Base-by-base conservation (phyloP, 2,113 vertebrate genomes). In the Xerus inauris region DNA sequence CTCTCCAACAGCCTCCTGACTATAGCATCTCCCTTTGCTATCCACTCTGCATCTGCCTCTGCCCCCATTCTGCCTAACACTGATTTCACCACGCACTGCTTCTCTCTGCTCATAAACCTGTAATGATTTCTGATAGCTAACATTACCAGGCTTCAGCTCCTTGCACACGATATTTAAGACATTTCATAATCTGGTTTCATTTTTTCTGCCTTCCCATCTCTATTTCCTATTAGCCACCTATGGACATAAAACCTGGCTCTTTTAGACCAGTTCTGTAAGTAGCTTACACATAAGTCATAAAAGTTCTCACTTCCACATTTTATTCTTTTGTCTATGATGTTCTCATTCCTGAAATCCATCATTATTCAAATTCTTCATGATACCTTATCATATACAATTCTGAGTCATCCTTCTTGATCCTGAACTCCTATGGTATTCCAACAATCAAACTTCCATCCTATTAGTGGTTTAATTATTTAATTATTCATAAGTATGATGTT, bases 81-180 rank as follows among this genome's bases (percentile, higher is more conserved):
- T n/a, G 72, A 88, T 14, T 65, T 92, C 8, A 19, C 24, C 19
- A 49, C 0, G 13, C 24, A 76, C 54, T 28, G 51, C 51, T 76
- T 47, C 75, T 87, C 67, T 85, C 94, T 75, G 71, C 51, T 84
- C 45, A 59, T 24, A 57, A 86, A 45, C 42, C 65, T 26, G 38
- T 57, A 57, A 42, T 26, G 65, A 26, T 54, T 80, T 76, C 80
- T 89, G 30, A 89, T 0, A 38, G 76, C 24, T 40, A 38, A 10
- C 35, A 22, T 42, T 11, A 51, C 47, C 64, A 17, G 19, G 49
- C 35, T 40, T 24, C 38, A 64, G 64, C 47, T 81, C 47, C 72
- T 49, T 28, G 14, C 6, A 38, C 3, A 38, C 3, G 6, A 82
- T 0, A 16, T 0, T 40, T 16, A 94, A 47, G 42, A 42, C 38